A percentile compares a stretch with the other conserved stretches of the same genome.
These are phyloP conservation scores for Meiosimyza platycephala DNA, from an alignment of 2,888 invertebrate genomes.

Conservation along the genomic window DNA sequence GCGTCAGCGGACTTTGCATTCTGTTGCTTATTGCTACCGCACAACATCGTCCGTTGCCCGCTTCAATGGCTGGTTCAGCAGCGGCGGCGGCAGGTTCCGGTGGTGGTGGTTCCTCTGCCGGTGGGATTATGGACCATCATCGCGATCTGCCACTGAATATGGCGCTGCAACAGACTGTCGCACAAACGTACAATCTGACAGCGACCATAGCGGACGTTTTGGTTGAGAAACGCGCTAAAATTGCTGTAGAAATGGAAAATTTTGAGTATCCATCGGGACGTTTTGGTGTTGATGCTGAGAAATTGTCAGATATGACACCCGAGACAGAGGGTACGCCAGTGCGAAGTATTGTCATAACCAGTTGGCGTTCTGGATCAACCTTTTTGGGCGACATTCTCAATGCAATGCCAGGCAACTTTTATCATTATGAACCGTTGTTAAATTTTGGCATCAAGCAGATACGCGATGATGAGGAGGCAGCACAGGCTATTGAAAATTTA, in stretches of 20 bases:
- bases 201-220: conserved; percentile 72
- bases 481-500: conserved; percentile 75
- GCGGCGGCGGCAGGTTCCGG: conserved; percentile 43
- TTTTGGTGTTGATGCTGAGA: conserved; percentile 69
- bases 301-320: conserved; percentile 76
- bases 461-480: conserved; percentile 79
- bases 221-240: conserved; percentile 69
- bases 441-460: conserved; percentile 86
- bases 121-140: not conserved
- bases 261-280: conserved; percentile 73
- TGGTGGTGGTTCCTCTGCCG: conserved; percentile 34
- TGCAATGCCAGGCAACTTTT: conserved; percentile 86
- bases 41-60: conserved; percentile 63
- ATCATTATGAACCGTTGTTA: conserved; percentile 90
- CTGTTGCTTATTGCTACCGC: conserved; percentile 67
- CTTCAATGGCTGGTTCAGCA: conserved; percentile 52
- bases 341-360: conserved; percentile 83
- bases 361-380: conserved; percentile 91
- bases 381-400: conserved; percentile 88
- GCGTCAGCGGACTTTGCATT: conserved; percentile 66
- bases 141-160: conserved; percentile 14
- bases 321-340: conserved; percentile 77
- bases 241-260: conserved; percentile 72
- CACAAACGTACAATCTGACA: conserved; percentile 60
- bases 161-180: conserved; percentile 36